Evolutionary conservation across 1,140 invertebrate genomes (phyloP), one percentile per base, ranked within the genome.

Genomic region (Achatina immaculata): DNA sequence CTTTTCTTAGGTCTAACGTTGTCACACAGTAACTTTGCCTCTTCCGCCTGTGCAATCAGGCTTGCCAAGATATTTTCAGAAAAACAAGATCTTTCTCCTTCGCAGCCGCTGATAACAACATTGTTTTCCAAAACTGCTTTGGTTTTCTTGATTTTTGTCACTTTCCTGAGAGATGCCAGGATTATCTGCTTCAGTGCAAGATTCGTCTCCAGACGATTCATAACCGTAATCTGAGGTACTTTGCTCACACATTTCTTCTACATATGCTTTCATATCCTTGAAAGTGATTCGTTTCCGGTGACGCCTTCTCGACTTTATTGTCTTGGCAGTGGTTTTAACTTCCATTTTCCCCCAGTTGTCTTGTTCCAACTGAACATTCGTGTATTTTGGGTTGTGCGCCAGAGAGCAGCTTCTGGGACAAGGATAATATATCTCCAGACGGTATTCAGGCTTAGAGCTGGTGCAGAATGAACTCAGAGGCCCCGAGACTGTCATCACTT

Each of bases 381-480:
- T 77, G 71, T 83, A 83, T 43, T 83, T 83, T 45, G 76, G 76
- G 78, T 83, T 81, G 31, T 74, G 77, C 6, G 73, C 28, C 1
- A 83, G 24, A 9, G 82, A 83, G 38, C 69, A 79, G 9, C 68
- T 79, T n/a, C 4, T 24, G 21, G 82, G 82, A 62, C 76, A 81
- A 7, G 80, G 82, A n/a, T 78, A 75, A 28, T 81, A 55, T 3
- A 83, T 48, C 38, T 83, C 76, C 14, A 81, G 40, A 0, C 72
- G 45, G 1, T 81, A 43, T 3, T 40, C n/a, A 36, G 75, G 38
- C 36, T 58, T 72, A 28, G 48, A 58, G 28, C 55, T 80, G 42
- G 42, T 24, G 11, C 21, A 19, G 19, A 45, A 7, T 58, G 55
- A 14, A 19, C 24, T 58, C 24, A 19, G 7, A n/a, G 21, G n/a